These are phyloP conservation scores for Parnassius mnemosyne DNA, from an alignment of 2,888 invertebrate genomes.

Conservation along the genomic window DNA sequence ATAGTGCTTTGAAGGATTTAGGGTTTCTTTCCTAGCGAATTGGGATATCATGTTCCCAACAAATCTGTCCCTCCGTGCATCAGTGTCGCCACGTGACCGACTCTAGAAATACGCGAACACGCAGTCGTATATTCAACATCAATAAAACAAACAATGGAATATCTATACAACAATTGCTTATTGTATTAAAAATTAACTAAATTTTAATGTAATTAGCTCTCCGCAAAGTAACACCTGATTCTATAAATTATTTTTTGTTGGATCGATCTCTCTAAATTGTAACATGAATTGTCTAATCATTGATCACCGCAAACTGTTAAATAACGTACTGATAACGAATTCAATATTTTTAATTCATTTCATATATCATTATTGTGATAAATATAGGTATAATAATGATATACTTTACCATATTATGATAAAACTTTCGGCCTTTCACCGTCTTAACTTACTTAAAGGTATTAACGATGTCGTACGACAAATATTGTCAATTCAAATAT, in stretches of 20 bases:
- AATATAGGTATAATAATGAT: neutral
- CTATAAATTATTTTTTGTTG: too few relatives aligned
- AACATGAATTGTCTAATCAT: too few relatives aligned
- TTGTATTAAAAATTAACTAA: too few relatives aligned
- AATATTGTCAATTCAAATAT: slow-evolving; percentile 7
- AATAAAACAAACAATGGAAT: slow-evolving; percentile 19
- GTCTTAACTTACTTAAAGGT: slow-evolving; percentile 7
- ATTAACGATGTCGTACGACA: slow-evolving; percentile 3
- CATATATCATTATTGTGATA: slow-evolving; percentile 14
- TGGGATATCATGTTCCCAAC: slow-evolving; percentile 35
- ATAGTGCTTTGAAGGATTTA: slow-evolving; percentile 51
- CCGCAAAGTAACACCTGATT: too few relatives aligned
- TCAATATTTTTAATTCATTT: too few relatives aligned
- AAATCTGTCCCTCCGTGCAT: slow-evolving; percentile 64
- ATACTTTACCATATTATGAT: slow-evolving; percentile 1
- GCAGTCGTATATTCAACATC: slow-evolving; percentile 4
- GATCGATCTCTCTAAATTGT: too few relatives aligned
- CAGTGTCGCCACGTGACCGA: slow-evolving; percentile 50
- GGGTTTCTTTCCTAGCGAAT: slow-evolving; percentile 44
- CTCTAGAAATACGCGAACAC: slow-evolving; percentile 26
- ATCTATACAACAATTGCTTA: slow-evolving; percentile 23
- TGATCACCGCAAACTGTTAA: too few relatives aligned
- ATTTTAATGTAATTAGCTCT: too few relatives aligned
- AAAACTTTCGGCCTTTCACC: neutral
- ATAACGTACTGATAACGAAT: too few relatives aligned